Evolutionary conservation across 2,888 invertebrate genomes (phyloP), one percentile per base, ranked within the genome.

Genomic region (Tetragnatha montana): DNA sequence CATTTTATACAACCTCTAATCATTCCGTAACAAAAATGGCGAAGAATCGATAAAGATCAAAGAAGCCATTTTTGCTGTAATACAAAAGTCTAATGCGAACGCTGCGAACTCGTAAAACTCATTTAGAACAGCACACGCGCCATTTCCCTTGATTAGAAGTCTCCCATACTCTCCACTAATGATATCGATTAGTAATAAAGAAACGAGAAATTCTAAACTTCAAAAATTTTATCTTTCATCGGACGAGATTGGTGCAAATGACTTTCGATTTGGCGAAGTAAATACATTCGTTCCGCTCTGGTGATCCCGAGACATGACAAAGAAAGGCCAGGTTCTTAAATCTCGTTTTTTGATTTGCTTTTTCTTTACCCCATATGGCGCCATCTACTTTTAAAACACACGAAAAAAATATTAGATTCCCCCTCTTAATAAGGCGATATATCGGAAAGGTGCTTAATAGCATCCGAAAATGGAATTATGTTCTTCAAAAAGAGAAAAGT

Each of bases 391-490:
- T 75, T n/a, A 75, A 75, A 75, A 49, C 6, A 47, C n/a, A 47
- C n/a, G 14, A n/a, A 75, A 49, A 75, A 75, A 49, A 10, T n/a
- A 75, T 19, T 17, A 50, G 49, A 75, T n/a, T 60, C 17, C 60
- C 73, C 75, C 49, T 49, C 75, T 75, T 50, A 75, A 47, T 75
- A 75, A 17, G 75, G 19, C 35, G 75, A 49, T 75, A 47, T 49
- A 75, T 75, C 75, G 21, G 60, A 60, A 60, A 17, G 60, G 60
- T 51, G 51, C 60, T 78, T 17, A 78, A 60, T 21, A 78, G 60
- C 22, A 22, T 22, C 60, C 22, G 75, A 17, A 60, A 78, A 60
- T 60, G 60, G 78, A 78, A 78, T 78, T 78, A 78, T 14, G 78
- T 60, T 60, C 21, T 21, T 78, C 22, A 22, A 68, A 35, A 78